A percentile compares a stretch with the other conserved stretches of the same genome.
These are phyloP conservation scores for Anorthoa munda DNA, from an alignment of 2,888 invertebrate species.

Conservation along the genomic window DNA sequence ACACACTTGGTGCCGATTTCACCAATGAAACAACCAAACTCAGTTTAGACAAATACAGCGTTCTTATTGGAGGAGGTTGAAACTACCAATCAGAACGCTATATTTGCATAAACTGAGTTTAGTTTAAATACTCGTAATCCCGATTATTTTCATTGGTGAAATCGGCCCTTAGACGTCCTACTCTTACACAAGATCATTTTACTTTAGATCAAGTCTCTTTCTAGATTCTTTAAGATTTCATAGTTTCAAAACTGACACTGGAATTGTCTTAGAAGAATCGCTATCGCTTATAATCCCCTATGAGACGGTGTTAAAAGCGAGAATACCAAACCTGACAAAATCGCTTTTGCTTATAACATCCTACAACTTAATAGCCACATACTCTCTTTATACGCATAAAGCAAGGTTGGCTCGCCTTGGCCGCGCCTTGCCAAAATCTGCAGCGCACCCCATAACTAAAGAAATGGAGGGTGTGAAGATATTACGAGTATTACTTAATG, in stretches of 20 bases:
- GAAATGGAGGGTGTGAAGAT: conserved; percentile 24
- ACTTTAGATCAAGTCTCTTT: neutral
- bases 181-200: no score
- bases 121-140: no score
- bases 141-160: no score
- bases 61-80: no score
- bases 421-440: conserved; percentile 60
- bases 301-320: no score
- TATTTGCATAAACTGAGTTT: no score
- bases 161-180: no score
- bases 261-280: neutral
- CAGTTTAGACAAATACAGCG: no score
- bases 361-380: neutral
- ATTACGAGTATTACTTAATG: conserved; percentile 30
- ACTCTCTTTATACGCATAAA: conserved; percentile 33
- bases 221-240: neutral
- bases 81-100: no score
- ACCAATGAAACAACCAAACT: no score
- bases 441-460: conserved; percentile 42
- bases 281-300: neutral
- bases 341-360: neutral
- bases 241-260: neutral
- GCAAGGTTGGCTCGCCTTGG: conserved; percentile 37
- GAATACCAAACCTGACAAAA: neutral
- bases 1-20: no score